Evolutionary conservation across 2,113 vertebrate species (phyloP).

Genomic region (Myrmecophaga tridactyla): DNA sequence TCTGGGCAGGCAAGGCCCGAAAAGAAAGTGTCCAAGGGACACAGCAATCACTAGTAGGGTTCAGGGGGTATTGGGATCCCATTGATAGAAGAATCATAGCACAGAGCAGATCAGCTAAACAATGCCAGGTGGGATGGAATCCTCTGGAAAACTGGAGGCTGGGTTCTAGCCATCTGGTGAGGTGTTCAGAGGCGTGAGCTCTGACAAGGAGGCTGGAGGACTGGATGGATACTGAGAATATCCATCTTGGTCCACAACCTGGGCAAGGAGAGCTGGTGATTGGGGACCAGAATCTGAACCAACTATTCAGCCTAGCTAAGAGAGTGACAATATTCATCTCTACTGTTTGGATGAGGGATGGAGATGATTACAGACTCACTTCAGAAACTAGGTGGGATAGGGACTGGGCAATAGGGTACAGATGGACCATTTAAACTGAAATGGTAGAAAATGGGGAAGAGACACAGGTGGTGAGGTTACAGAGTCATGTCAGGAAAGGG

Average conservation of each 20-base stretch:
- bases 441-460: background rate
- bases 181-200: background rate
- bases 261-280: background rate
- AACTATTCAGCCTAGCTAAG: background rate
- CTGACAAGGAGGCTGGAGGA: background rate
- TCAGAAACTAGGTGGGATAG: background rate
- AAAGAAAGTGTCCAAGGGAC: background rate
- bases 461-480: background rate
- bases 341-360: background rate
- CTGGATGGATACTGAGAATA: background rate
- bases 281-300: background rate
- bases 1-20: too few species aligned
- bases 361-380: background rate
- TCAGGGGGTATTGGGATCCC: too few species aligned
- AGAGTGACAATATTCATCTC: rapidly evolving
- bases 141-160: background rate
- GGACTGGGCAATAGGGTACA: background rate
- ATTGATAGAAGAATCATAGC: too few species aligned
- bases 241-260: too few species aligned
- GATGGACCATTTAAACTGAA: background rate
- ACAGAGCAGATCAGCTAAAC: background rate
- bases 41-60: too few species aligned
- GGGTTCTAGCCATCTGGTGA: too few species aligned
- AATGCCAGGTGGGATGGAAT: background rate
- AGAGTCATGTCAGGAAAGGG: background rate